phyloP scores from a whole-genome alignment of 2,888 invertebrate species.

The Cephus rjabovi region DNA sequence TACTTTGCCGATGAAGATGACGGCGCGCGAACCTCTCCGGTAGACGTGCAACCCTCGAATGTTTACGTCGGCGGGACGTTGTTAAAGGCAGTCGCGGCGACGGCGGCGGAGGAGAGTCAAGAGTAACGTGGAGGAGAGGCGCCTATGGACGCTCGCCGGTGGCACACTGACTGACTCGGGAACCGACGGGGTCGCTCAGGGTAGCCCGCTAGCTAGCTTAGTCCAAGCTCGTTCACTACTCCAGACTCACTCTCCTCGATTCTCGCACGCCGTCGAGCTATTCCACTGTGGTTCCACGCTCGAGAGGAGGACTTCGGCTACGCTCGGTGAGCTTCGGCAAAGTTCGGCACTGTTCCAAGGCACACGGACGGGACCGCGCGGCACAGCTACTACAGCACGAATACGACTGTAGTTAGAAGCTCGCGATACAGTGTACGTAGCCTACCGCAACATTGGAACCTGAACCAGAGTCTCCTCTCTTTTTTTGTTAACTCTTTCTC shows the following conservation, averaged over 20 bases:
- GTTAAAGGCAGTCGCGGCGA: neutral
- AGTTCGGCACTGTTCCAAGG: slow-evolving; percentile 55
- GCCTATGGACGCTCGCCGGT: slow-evolving; percentile 55
- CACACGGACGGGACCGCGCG: slow-evolving; percentile 32
- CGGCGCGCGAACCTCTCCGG: slow-evolving; percentile 23
- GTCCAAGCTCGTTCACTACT: slow-evolving; percentile 31
- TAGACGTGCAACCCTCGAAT: slow-evolving; percentile 39
- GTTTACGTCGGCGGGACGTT: slow-evolving; percentile 23
- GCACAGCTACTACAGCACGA: slow-evolving; percentile 60
- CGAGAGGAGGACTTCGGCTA: slow-evolving; percentile 70
- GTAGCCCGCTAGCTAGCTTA: slow-evolving; percentile 51
- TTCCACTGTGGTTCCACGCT: slow-evolving; percentile 62
- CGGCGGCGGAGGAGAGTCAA: neutral
- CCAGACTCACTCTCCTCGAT: slow-evolving; percentile 10
- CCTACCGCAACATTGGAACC: slow-evolving; percentile 7
- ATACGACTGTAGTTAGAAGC: slow-evolving; percentile 28
- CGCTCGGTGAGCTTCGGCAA: slow-evolving; percentile 70
- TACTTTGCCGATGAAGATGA: neutral
- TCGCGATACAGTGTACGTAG: neutral
- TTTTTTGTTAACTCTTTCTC: slow-evolving; percentile 26
- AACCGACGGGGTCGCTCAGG: slow-evolving; percentile 44
- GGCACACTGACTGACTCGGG: slow-evolving; percentile 66
- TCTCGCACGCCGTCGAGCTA: slow-evolving; percentile 20
- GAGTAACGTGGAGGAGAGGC: neutral
- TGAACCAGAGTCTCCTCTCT: neutral